These are phyloP conservation scores for Deroptyus accipitrinus DNA, from an alignment of 2,113 vertebrate genomes.

Conservation along the genomic window DNA sequence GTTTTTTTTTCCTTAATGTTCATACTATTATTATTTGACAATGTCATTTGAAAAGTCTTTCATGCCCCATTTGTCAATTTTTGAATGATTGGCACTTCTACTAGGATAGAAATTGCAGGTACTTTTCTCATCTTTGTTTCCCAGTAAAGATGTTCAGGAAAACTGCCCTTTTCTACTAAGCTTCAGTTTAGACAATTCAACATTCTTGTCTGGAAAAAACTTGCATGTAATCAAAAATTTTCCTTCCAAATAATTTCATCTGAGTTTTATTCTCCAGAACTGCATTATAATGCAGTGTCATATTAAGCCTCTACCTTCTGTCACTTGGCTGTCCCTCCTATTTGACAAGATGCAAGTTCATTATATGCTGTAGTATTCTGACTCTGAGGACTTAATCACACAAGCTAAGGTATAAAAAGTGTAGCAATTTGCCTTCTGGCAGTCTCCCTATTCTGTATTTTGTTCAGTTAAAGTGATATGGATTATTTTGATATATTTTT, in stretches of 20 bases:
- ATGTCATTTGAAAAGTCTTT: not conserved
- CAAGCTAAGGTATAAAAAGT: not conserved
- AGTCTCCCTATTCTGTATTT: not conserved
- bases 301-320: constrained; percentile 45
- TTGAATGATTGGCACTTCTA: not conserved
- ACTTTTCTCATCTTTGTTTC: not conserved
- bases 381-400: not conserved
- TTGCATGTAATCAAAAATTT: not conserved
- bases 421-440: not conserved
- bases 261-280: not conserved
- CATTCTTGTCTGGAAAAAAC: not conserved
- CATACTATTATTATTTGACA: not conserved
- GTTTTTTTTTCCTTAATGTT: not conserved
- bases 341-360: constrained; percentile 31
- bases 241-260: constrained; percentile 30
- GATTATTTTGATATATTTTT: too few relatives aligned
- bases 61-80: not conserved
- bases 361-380: constrained; percentile 3
- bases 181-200: not conserved
- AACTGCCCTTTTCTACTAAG: not conserved
- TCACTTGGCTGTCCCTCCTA: constrained; percentile 48
- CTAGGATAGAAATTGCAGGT: not conserved
- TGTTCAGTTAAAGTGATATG: not conserved
- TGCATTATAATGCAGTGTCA: constrained; percentile 7
- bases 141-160: not conserved